Percentiles rank a stretch among this genome's conserved stretches.
Conservation (phyloP, 2,113 vertebrate species). For the Trochalopteron elliotii region DNA sequence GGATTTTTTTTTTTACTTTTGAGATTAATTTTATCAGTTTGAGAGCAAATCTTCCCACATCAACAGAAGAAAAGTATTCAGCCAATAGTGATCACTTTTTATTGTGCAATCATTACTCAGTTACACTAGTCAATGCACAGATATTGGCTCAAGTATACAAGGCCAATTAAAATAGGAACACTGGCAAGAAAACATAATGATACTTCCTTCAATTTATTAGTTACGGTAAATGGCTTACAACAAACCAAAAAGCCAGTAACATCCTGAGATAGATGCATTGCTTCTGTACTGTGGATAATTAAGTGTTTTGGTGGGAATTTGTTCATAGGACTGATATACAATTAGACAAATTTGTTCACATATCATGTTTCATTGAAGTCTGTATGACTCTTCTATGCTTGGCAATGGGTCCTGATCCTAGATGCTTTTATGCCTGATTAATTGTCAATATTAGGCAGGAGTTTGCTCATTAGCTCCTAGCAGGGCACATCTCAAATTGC, state of each 20-base stretch:
- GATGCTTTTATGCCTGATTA: slow-evolving; percentile 81
- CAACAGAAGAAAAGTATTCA: neutral
- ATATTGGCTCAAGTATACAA: slow-evolving; percentile 67
- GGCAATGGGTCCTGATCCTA: slow-evolving; percentile 75
- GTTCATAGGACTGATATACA: slow-evolving; percentile 73
- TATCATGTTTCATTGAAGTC: slow-evolving; percentile 76
- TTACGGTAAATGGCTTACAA: slow-evolving; percentile 69
- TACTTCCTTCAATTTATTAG: slow-evolving; percentile 77
- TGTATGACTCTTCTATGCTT: slow-evolving; percentile 62
- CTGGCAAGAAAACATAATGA: slow-evolving; percentile 72
- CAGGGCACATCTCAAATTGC: slow-evolving; percentile 72
- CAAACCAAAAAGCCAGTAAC: slow-evolving; percentile 67
- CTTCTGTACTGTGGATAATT: slow-evolving; percentile 74
- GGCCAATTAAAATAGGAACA: slow-evolving; percentile 76
- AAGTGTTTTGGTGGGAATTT: slow-evolving; percentile 79
- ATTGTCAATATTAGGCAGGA: slow-evolving; percentile 78
- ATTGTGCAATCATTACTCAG: slow-evolving; percentile 29
- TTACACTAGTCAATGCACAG: slow-evolving; percentile 62
- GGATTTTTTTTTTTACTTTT: neutral
- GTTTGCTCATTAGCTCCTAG: slow-evolving; percentile 78
- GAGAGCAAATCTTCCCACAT: neutral
- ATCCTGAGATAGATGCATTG: slow-evolving; percentile 59
- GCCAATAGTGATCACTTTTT: slow-evolving; percentile 19
- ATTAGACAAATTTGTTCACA: slow-evolving; percentile 78
- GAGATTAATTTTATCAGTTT: neutral